Evolutionary conservation across 2,113 vertebrate genomes (phyloP).

Genomic region (Hippocampus mohnikei): DNA sequence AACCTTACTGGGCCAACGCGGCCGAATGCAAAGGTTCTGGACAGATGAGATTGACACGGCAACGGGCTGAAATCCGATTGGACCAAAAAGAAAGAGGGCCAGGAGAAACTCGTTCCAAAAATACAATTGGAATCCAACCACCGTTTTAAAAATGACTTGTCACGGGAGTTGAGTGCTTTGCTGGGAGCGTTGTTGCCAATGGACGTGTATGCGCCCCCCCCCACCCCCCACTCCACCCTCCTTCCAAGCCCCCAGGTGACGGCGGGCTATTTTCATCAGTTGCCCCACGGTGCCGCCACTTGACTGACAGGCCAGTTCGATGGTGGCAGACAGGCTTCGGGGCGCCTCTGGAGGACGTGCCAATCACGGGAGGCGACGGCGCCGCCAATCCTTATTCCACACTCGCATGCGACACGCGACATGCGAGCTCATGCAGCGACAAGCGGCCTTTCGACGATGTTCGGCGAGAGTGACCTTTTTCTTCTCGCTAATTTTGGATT

Average conservation of each 20-base stretch:
- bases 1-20: too few species aligned
- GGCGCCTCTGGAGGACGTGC: background rate
- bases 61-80: too few species aligned
- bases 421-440: background rate
- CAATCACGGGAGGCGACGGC: background rate
- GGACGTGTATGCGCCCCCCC: too few species aligned
- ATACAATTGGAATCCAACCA: too few species aligned
- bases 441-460: too few species aligned
- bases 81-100: too few species aligned
- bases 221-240: too few species aligned
- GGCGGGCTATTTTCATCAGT: constrained; percentile 2
- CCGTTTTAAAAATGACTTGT: background rate
- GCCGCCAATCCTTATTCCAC: background rate
- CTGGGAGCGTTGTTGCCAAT: background rate
- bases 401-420: background rate
- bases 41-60: too few species aligned
- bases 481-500: too few species aligned
- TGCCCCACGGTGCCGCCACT: background rate
- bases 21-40: too few species aligned
- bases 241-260: background rate
- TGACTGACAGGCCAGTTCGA: constrained; percentile 9
- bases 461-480: too few species aligned
- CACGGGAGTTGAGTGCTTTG: background rate
- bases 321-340: background rate
- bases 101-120: too few species aligned